Percentiles rank a stretch among this genome's conserved stretches.
These are phyloP conservation scores for Synanthedon myopaeformis DNA, from an alignment of 2,888 invertebrate genomes.

Conservation along the genomic window DNA sequence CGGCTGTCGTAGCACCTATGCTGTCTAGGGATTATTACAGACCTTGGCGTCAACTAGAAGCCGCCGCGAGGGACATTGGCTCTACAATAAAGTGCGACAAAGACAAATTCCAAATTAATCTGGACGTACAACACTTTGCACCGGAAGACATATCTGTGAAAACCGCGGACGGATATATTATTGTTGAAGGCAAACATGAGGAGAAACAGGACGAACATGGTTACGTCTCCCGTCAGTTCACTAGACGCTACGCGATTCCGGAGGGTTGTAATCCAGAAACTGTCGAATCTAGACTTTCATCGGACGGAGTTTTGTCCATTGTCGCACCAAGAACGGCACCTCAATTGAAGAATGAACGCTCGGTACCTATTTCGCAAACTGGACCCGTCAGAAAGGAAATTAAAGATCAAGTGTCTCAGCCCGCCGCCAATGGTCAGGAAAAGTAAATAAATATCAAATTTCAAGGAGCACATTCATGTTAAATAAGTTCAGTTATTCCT, in stretches of 20 bases:
- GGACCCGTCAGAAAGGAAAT: constrained; percentile 62
- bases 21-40: constrained; percentile 35
- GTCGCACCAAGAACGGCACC: constrained; percentile 64
- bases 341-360: constrained; percentile 43
- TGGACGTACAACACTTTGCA: constrained; percentile 80
- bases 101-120: constrained; percentile 71
- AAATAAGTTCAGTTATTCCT: no score
- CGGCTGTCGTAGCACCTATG: constrained; percentile 25
- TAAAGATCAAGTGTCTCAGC: constrained; percentile 42
- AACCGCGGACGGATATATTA: constrained; percentile 73
- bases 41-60: constrained; percentile 41
- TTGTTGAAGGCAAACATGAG: constrained; percentile 81
- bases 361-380: constrained; percentile 69
- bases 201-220: constrained; percentile 81
- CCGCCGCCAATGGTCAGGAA: constrained; percentile 1
- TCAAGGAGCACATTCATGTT: no score
- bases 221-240: constrained; percentile 77
- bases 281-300: constrained; percentile 77
- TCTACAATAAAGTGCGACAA: constrained; percentile 60
- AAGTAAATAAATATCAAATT: neutral
- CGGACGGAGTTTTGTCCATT: constrained; percentile 78
- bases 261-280: constrained; percentile 75
- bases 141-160: constrained; percentile 81
- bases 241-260: constrained; percentile 78
- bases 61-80: constrained; percentile 48